Conservation (phyloP, 2,888 invertebrate species). For the Tenthredo livida region DNA sequence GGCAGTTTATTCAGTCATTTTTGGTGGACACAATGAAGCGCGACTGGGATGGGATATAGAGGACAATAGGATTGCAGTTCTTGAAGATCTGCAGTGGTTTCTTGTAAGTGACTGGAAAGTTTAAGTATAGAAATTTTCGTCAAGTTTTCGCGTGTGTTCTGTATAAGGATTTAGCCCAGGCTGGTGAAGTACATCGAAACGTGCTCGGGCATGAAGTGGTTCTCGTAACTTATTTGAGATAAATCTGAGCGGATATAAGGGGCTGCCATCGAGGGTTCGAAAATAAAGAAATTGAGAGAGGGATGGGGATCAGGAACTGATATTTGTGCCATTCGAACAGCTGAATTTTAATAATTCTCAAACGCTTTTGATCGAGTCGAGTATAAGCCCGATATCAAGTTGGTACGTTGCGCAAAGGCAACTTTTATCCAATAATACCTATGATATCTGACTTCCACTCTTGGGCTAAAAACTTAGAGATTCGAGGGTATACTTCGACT, state of each 20-base stretch:
- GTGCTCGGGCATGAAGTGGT: constrained; percentile 35
- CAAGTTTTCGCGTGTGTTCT: constrained; percentile 17
- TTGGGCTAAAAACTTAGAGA: constrained; percentile 13
- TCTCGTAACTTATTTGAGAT: constrained; percentile 20
- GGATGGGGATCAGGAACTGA: constrained; percentile 6
- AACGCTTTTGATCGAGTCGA: constrained; percentile 33
- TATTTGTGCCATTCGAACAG: constrained; percentile 35
- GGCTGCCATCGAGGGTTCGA: constrained; percentile 20
- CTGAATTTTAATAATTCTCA: constrained; percentile 51
- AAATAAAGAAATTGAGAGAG: constrained; percentile 3
- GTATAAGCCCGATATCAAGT: constrained; percentile 17
- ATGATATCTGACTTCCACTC: constrained; percentile 31
- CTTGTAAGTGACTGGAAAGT: neutral
- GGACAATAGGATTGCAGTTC: neutral
- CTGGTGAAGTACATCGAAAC: constrained; percentile 35
- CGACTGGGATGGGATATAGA: neutral
- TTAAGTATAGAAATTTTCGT: constrained; percentile 9
- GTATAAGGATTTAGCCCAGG: constrained; percentile 13
- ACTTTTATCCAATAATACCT: constrained; percentile 48
- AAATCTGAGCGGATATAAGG: constrained; percentile 19
- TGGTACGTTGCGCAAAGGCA: constrained; percentile 31
- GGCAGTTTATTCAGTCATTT: neutral
- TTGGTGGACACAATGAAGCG: neutral
- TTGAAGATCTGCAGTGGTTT: neutral
- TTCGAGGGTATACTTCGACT: neutral